A percentile compares a stretch with the other conserved stretches of the same genome.
Evolutionary conservation across 2,113 vertebrate species (phyloP).

Genomic region (Microtus richardsoni): DNA sequence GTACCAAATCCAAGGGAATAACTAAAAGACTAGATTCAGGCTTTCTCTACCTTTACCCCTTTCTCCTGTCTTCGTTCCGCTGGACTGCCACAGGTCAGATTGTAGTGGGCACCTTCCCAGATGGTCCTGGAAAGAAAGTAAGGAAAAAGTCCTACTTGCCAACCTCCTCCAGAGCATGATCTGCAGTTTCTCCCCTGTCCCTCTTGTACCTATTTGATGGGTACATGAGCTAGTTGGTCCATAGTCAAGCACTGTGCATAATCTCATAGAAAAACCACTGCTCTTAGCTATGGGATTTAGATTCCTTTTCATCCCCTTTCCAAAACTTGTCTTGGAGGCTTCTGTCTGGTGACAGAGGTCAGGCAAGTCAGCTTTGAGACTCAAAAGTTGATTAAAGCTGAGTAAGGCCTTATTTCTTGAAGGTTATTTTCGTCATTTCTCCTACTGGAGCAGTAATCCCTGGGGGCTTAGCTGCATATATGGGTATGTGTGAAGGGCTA

Average conservation of each 20-base stretch:
- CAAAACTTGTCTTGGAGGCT: background rate
- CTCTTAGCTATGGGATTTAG: conserved; percentile 2
- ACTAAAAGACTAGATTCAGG: background rate
- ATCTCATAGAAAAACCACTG: background rate
- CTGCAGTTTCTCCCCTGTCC: background rate
- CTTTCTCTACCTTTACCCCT: background rate
- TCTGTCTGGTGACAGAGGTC: background rate
- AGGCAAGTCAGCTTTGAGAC: conserved; percentile 5
- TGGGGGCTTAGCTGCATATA: background rate
- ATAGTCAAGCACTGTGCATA: background rate
- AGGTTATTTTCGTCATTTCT: background rate
- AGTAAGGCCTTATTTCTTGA: background rate
- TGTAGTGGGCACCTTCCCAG: background rate
- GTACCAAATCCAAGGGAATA: background rate
- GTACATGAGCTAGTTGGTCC: background rate
- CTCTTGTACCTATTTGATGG: background rate
- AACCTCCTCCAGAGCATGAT: background rate
- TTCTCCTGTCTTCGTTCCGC: background rate
- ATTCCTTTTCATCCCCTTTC: background rate
- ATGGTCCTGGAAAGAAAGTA: background rate
- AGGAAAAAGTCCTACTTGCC: background rate
- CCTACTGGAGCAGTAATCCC: background rate
- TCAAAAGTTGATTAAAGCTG: background rate
- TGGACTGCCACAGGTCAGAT: background rate
- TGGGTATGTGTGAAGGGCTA: background rate